Evolutionary conservation across 2,888 invertebrate genomes (phyloP), one percentile per base, ranked within the genome.

Genomic region (Oxycera nigricornis): DNA sequence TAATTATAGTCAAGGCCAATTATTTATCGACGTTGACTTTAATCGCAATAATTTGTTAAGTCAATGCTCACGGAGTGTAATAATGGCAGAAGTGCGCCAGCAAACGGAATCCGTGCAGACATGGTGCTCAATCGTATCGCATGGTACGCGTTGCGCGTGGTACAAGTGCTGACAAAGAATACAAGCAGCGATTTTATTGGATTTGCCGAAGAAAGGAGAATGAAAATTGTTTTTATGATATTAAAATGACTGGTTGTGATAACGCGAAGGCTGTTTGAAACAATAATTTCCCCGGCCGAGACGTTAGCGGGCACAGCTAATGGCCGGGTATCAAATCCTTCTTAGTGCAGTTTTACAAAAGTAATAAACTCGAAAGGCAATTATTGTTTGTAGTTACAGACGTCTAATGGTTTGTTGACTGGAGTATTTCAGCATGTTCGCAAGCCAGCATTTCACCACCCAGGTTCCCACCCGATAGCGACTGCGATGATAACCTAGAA

Each of bases 1-100:
- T 75, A 75, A 75, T 75, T 75, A 75, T 62, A 75, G 75, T 75
- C 75, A 75, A 70, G 67, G 73, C 73, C 73, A 75, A 73, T 75
- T 75, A 73, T 72, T 73, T 68, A 74, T 75, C 72, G 55, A 72
- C 55, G 55, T 57, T 59, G 57, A 46, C 41, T 72, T 61, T 59
- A 72, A 59, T 72, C 59, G 57, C 35, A 50, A 72, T 72, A 72
- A 72, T 72, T 72, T 72, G 72, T 72, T 68, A 68, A 68, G 17
- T 68, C 67, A 30, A 30, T 68, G 50, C 67, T 68, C 67, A 68
- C 30, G 50, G 46, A 68, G 30, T 46, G 67, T 28, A 46, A 28
- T 68, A 68, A 68, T 46, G 50, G 67, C 28, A 26, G 61, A 61
- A 61, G 28, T 61, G 61, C 24, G 22, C 24, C 24, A 24, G 52